Evolutionary conservation across 1,140 invertebrate species (phyloP).

Genomic region (Bombus consobrinus): DNA sequence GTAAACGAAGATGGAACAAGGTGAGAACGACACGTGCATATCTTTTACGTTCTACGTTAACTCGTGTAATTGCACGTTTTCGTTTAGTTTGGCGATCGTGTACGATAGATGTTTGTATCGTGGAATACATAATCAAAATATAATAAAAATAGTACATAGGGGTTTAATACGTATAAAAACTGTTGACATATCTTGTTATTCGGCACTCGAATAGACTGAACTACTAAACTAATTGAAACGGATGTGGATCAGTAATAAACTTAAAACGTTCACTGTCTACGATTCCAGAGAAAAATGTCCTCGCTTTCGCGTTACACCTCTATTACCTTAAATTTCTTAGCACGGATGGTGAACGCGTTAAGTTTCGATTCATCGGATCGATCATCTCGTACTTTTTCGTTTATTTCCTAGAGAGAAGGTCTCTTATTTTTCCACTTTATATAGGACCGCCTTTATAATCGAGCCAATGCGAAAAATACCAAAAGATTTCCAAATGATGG

Average conservation of each 20-base stretch:
- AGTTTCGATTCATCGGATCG: background rate
- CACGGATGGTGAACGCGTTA: background rate
- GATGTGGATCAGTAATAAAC: too few relatives aligned
- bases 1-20: background rate
- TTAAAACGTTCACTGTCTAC: background rate
- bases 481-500: background rate
- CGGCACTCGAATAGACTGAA: background rate
- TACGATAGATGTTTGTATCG: background rate
- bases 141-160: background rate
- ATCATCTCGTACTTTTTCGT: background rate
- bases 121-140: background rate
- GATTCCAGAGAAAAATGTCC: background rate
- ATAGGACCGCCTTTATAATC: background rate
- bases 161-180: background rate
- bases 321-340: background rate
- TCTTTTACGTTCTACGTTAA: background rate
- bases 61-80: background rate
- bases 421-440: too few relatives aligned
- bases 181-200: slow-evolving; percentile 5
- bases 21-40: background rate
- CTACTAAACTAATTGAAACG: background rate
- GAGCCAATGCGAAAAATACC: background rate
- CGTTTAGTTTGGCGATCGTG: background rate
- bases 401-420: background rate
- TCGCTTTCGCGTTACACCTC: too few relatives aligned